Percentiles rank a stretch among this genome's conserved stretches.
phyloP scores from a whole-genome alignment of 2,888 invertebrate genomes.

The Tubulanus polymorphus region DNA sequence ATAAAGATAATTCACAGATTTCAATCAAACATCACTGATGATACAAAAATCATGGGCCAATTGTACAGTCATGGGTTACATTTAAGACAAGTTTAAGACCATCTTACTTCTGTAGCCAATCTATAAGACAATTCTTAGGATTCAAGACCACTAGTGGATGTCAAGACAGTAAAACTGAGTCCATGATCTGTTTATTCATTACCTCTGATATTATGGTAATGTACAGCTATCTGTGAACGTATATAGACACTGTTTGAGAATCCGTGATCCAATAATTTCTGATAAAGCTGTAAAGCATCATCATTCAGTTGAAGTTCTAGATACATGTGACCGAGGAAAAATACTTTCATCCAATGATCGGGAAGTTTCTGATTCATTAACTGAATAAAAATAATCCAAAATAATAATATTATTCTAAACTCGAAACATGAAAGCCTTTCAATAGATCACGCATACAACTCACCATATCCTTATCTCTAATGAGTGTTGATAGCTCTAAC shows the following conservation, averaged over 20 bases:
- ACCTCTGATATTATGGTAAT: constrained; percentile 84
- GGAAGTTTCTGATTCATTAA: constrained; percentile 60
- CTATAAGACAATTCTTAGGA: neutral
- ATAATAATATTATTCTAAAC: neutral
- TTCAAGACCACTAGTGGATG: neutral
- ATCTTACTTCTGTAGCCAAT: too few species aligned
- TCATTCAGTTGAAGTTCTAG: constrained; percentile 85
- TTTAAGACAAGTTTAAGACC: too few species aligned
- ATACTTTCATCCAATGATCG: constrained; percentile 89
- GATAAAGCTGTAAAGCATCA: constrained; percentile 80
- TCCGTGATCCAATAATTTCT: constrained; percentile 70
- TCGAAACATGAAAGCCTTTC: neutral
- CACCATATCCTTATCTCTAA: constrained; percentile 74
- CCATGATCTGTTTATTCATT: too few species aligned
- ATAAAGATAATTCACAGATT: constrained; percentile 49
- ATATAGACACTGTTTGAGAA: constrained; percentile 85
- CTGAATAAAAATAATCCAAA: constrained; percentile 35
- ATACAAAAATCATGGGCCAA: too few species aligned
- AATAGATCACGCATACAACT: constrained; percentile 7
- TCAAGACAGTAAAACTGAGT: neutral
- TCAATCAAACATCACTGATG: too few species aligned
- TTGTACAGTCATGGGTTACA: too few species aligned
- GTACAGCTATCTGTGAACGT: constrained; percentile 85
- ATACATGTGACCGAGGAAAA: constrained; percentile 86
- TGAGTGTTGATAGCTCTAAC: constrained; percentile 82